Base-by-base conservation (phyloP, 2,888 invertebrate species). In the Sceliomorpha sp. region DNA sequence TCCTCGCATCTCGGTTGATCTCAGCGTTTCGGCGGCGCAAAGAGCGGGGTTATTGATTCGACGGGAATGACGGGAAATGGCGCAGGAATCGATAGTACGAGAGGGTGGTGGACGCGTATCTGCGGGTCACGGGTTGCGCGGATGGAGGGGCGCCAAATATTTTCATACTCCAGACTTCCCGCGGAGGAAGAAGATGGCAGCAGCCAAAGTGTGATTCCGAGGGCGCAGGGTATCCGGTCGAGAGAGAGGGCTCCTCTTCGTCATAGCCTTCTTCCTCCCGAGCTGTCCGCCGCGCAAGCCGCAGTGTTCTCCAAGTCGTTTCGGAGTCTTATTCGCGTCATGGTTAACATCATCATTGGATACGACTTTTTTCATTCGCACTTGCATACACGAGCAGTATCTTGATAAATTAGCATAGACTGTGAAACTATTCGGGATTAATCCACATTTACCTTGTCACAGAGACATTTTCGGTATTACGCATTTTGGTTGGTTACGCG, bases 121-220 rank as follows among this genome's bases (percentile, higher is more conserved):
- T 62, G 69, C 53, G 66, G 63, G 53, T 70, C 71, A 68, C 55
- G 62, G 72, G 50, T 55, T 45, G 75, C 26, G 48, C 59, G 72
- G 66, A 75, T 74, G 71, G 71, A 74, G 76, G 74, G 73, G 76
- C 73, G 74, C 72, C 79, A 86, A 86, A 86, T 86, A 86, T 87
- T 87, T 86, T 86, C 85, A 85, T 85, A 84, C 80, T 82, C 83
- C 77, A 81, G 84, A 85, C 82, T 85, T 84, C 82, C 81, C 79
- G 78, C 81, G 81, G 78, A 78, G 83, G 85, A 85, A 86, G 86
- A 87, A 87, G 85, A 87, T 86, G 87, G 86, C 84, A 86, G 82
- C 82, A 64, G 64, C 62, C 84, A 79, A 82, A 80, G 84, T 82
- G 85, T 84, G 84, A 87, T 83, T 82, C 74, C 75, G 68, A 66